Evolutionary conservation across 2,888 invertebrate species (phyloP).

Genomic region (Tachina grossa): DNA sequence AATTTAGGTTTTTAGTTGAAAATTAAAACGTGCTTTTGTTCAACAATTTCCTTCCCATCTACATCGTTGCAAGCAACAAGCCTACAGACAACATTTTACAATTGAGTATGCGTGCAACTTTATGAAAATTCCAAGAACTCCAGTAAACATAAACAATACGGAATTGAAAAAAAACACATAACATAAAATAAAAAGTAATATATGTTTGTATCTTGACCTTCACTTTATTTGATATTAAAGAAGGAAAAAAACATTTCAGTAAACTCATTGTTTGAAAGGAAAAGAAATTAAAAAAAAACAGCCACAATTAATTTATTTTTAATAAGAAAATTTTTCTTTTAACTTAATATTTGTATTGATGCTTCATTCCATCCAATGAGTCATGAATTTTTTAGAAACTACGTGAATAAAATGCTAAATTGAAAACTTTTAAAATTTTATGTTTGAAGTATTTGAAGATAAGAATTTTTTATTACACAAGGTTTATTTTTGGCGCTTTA

Average conservation of each 20-base stretch:
- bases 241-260: not conserved
- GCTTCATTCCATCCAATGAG: constrained; percentile 39
- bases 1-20: constrained; percentile 70
- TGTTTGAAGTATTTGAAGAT: constrained; percentile 33
- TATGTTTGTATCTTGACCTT: constrained; percentile 57
- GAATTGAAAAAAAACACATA: not conserved
- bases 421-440: constrained; percentile 1
- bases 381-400: constrained; percentile 34
- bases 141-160: constrained; percentile 34
- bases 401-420: constrained; percentile 14
- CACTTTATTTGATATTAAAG: constrained; percentile 35
- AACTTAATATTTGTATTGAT: constrained; percentile 36
- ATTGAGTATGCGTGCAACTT: constrained; percentile 65
- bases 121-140: constrained; percentile 65
- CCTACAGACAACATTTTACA: not conserved
- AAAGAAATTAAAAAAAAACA: constrained; percentile 8
- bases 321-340: constrained; percentile 66
- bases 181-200: constrained; percentile 15
- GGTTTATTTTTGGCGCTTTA: constrained; percentile 20
- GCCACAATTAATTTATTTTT: constrained; percentile 68
- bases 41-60: constrained; percentile 31
- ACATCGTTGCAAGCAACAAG: constrained; percentile 20
- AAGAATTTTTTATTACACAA: constrained; percentile 40
- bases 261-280: constrained; percentile 21
- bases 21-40: constrained; percentile 68